These are phyloP conservation scores for Pocillopora meandrina DNA, from an alignment of 92 coral and sea anemone genomes.

Conservation along the genomic window DNA sequence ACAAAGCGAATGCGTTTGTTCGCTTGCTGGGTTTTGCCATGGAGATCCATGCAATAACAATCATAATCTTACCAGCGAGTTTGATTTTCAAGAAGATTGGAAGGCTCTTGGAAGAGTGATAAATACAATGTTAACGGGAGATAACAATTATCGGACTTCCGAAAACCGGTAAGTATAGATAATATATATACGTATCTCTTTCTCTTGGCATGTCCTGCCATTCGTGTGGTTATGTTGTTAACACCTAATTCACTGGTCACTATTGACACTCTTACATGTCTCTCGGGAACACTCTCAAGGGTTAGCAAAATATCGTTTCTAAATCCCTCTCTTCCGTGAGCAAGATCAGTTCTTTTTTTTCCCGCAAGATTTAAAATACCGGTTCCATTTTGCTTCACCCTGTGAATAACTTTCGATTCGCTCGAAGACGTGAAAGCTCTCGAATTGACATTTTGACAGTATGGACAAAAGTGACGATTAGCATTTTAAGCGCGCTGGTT, in stretches of 20 bases:
- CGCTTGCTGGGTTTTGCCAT: slow-evolving; percentile 53
- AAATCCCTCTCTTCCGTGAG: not conserved
- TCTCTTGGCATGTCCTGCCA: not conserved
- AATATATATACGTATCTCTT: not conserved
- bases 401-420: not conserved
- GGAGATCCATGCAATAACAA: slow-evolving; percentile 65
- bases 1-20: slow-evolving; percentile 76
- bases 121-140: slow-evolving; percentile 49
- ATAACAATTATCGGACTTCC: slow-evolving; percentile 11
- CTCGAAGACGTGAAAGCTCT: not conserved
- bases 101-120: slow-evolving; percentile 47
- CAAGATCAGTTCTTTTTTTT: not conserved
- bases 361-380: not conserved
- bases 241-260: not conserved
- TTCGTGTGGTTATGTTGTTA: not conserved
- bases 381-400: not conserved
- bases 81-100: slow-evolving; percentile 64
- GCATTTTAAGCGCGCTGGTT: not conserved
- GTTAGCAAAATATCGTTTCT: not conserved
- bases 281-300: not conserved
- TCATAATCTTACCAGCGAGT: slow-evolving; percentile 33
- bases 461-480: slow-evolving; percentile 7
- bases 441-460: not conserved
- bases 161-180: slow-evolving; percentile 21
- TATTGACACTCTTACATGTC: not conserved